Conservation (phyloP, 2,888 invertebrate genomes). For the Rhamnusium bicolor region DNA sequence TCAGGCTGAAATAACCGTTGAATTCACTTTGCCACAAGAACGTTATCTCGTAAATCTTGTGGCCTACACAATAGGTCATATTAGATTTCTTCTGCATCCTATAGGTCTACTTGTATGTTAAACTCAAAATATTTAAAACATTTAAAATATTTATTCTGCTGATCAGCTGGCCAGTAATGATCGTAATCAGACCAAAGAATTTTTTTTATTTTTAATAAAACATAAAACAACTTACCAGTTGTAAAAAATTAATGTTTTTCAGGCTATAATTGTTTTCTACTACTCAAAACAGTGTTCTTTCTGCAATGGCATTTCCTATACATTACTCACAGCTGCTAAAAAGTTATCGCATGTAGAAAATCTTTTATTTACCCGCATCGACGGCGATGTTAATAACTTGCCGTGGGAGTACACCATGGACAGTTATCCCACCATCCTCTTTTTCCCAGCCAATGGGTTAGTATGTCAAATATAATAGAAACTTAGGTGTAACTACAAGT, state of each 20-base stretch:
- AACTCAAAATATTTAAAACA: too few species aligned
- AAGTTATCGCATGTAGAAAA: conserved; percentile 74
- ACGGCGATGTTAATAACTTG: conserved; percentile 88
- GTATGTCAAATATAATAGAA: conserved; percentile 23
- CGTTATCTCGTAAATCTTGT: too few species aligned
- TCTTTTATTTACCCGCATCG: conserved; percentile 79
- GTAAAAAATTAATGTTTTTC: conserved; percentile 56
- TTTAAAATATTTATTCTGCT: too few species aligned
- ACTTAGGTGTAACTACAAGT: neutral
- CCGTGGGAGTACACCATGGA: conserved; percentile 90
- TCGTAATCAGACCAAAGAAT: too few species aligned
- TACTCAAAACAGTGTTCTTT: conserved; percentile 86
- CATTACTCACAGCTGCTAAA: conserved; percentile 79
- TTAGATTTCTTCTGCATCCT: too few species aligned
- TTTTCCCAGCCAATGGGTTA: conserved; percentile 83
- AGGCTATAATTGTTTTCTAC: conserved; percentile 86
- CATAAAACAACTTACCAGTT: too few species aligned
- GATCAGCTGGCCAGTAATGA: too few species aligned
- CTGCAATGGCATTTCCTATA: conserved; percentile 80
- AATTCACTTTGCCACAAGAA: too few species aligned
- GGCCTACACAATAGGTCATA: too few species aligned
- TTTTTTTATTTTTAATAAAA: too few species aligned
- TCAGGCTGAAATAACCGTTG: too few species aligned
- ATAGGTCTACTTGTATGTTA: too few species aligned
- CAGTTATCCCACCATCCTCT: conserved; percentile 84